Percentiles rank a stretch among this genome's conserved stretches.
Evolutionary conservation across 2,888 invertebrate species (phyloP).

Genomic region (Apodemia zela): DNA sequence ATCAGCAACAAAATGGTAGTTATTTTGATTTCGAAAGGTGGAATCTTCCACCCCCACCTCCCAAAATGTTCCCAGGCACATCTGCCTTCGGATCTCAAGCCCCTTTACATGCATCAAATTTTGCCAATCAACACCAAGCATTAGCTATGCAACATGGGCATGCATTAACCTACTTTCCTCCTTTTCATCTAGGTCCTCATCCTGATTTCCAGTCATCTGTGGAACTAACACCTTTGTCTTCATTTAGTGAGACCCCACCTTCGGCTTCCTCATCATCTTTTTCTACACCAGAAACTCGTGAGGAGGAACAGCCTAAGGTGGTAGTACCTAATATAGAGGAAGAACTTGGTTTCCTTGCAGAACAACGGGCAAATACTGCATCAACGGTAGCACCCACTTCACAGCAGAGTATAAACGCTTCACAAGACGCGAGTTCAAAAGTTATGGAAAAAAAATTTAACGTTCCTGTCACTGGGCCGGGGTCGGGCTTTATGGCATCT

Average conservation of each 20-base stretch:
- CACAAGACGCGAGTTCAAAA: constrained; percentile 73
- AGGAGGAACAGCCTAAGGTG: constrained; percentile 89
- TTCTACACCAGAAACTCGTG: constrained; percentile 79
- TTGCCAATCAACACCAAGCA: constrained; percentile 82
- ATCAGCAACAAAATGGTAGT: constrained; percentile 83
- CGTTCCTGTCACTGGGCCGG: constrained; percentile 80
- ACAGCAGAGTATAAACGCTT: constrained; percentile 70
- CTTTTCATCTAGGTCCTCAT: constrained; percentile 87
- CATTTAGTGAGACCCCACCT: constrained; percentile 81
- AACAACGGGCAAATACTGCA: constrained; percentile 77
- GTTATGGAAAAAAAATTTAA: constrained; percentile 82
- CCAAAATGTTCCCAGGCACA: constrained; percentile 84
- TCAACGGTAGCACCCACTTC: constrained; percentile 76
- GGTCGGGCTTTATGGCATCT: constrained; percentile 92
- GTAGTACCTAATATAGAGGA: constrained; percentile 94
- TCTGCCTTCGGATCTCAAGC: constrained; percentile 81
- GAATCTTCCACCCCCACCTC: constrained; percentile 85
- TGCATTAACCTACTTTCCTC: constrained; percentile 87
- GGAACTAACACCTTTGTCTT: constrained; percentile 82
- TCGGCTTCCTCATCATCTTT: constrained; percentile 79
- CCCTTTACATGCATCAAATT: constrained; percentile 76
- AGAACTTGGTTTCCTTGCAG: constrained; percentile 90
- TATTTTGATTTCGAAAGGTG: constrained; percentile 91
- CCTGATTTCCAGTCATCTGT: constrained; percentile 84
- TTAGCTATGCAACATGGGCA: constrained; percentile 85